Evolutionary conservation across 1,140 invertebrate species (phyloP).

Genomic region (Oedothorax gibbosus): DNA sequence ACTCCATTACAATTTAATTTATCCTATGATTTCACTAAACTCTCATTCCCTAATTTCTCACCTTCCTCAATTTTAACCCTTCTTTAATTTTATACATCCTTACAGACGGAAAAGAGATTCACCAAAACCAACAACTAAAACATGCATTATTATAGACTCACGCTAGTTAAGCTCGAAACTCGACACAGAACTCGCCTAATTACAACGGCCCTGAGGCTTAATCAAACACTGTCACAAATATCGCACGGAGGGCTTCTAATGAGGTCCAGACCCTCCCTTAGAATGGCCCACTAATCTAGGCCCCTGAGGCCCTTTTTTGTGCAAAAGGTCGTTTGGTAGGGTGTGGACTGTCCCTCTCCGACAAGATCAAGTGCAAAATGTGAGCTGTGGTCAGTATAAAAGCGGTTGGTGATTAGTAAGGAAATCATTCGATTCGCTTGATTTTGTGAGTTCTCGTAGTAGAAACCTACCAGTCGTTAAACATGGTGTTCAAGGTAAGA

Average conservation of each 20-base stretch:
- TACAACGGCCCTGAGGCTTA: no score
- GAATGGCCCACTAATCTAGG: not conserved
- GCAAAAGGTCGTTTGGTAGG: not conserved
- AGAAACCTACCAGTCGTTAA: not conserved
- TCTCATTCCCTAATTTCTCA: no score
- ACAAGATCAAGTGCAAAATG: conserved; percentile 42
- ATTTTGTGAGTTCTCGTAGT: not conserved
- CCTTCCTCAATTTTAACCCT: no score
- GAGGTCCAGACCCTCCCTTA: not conserved
- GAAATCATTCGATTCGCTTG: conserved; percentile 25
- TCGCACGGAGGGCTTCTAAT: not conserved
- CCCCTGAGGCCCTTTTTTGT: not conserved
- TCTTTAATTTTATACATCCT: no score
- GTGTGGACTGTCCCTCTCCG: conserved; percentile 11
- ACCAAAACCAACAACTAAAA: no score
- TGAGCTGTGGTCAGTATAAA: not conserved
- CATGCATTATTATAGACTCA: no score
- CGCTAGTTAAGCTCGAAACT: no score
- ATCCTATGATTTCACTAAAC: no score
- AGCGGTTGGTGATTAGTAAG: not conserved
- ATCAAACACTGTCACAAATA: no score
- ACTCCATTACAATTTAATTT: no score
- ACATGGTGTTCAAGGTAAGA: conserved; percentile 45
- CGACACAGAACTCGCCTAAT: no score
- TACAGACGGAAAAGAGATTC: no score